A percentile compares a stretch with the other conserved stretches of the same genome.
Conservation (phyloP, 2,888 invertebrate genomes). For the Masnerella sp. region DNA sequence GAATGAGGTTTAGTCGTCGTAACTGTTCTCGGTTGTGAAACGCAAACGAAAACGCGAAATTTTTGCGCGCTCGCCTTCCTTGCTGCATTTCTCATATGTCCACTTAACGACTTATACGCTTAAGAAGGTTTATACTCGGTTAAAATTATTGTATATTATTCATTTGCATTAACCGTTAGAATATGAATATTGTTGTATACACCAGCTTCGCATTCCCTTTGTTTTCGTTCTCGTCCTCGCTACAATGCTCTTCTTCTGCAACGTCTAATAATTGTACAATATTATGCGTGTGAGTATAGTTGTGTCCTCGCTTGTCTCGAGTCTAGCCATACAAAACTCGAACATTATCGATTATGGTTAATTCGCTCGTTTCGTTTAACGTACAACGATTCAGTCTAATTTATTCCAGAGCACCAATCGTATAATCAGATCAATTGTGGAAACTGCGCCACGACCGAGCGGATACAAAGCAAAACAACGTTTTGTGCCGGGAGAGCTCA, state of each 20-base stretch:
- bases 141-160: constrained; percentile 74
- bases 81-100: constrained; percentile 53
- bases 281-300: constrained; percentile 58
- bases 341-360: constrained; percentile 64
- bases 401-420: constrained; percentile 76
- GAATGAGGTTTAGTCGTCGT: too few relatives aligned
- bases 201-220: constrained; percentile 13
- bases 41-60: constrained; percentile 40
- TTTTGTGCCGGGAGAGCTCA: constrained; percentile 32
- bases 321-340: constrained; percentile 69
- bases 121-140: constrained; percentile 68
- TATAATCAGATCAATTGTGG: constrained; percentile 57
- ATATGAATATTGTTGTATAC: constrained; percentile 71
- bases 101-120: constrained; percentile 66
- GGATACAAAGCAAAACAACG: background rate
- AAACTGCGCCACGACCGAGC: constrained; percentile 42
- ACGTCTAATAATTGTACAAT: constrained; percentile 61
- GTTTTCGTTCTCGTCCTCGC: constrained; percentile 22
- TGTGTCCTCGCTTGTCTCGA: constrained; percentile 34
- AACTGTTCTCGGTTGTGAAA: constrained; percentile 35
- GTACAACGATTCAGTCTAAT: constrained; percentile 77
- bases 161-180: constrained; percentile 72
- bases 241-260: constrained; percentile 49
- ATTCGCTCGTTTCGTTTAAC: constrained; percentile 64
- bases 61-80: constrained; percentile 48